These are phyloP conservation scores for Simalia tracyae DNA, from an alignment of 2,797 vertebrate genomes.

Conservation along the genomic window DNA sequence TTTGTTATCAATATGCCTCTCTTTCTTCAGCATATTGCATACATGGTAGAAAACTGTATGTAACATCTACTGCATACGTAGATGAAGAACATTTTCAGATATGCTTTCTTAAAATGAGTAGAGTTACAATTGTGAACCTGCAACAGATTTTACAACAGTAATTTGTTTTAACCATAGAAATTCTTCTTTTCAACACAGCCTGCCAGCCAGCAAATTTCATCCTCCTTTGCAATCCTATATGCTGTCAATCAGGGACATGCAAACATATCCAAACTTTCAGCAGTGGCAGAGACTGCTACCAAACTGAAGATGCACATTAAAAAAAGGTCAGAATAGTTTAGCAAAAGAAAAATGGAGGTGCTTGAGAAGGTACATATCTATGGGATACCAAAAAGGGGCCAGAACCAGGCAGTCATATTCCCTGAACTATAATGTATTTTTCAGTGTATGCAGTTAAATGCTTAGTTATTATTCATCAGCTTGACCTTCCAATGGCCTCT, in stretches of 20 bases:
- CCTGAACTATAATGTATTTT: background rate
- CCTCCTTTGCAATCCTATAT: background rate
- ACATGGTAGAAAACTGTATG: background rate
- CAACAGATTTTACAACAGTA: background rate
- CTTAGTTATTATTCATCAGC: background rate
- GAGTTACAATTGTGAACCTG: background rate
- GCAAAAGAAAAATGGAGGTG: background rate
- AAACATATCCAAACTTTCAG: background rate
- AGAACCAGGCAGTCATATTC: background rate
- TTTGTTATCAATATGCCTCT: slow-evolving; percentile 36
- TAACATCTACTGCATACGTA: background rate
- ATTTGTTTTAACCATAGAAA: background rate
- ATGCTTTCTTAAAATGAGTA: background rate
- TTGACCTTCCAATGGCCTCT: background rate
- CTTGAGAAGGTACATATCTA: background rate
- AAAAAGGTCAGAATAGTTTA: background rate
- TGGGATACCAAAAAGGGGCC: background rate
- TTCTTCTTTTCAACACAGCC: background rate
- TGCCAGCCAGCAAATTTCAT: no score
- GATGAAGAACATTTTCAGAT: background rate
- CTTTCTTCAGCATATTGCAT: slow-evolving; percentile 31
- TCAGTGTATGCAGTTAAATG: background rate
- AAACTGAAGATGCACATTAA: background rate
- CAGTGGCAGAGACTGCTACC: background rate
- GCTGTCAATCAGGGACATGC: background rate